Conservation (phyloP, 1,140 invertebrate genomes). For the Thalassaphorura encarpata region DNA sequence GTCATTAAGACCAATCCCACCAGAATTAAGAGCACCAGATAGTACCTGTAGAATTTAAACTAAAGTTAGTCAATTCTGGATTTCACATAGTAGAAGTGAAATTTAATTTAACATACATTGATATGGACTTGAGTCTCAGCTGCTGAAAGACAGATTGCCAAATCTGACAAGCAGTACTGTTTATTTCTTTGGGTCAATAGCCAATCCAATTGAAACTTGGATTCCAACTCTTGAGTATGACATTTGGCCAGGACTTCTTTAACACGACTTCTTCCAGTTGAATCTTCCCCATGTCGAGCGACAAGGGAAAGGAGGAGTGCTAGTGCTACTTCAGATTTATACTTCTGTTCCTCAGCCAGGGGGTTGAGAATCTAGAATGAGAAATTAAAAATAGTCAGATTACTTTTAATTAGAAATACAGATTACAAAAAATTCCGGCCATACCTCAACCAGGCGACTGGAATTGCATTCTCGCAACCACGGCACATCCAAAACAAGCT, state of each 20-base stretch:
- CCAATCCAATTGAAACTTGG: conserved; percentile 6
- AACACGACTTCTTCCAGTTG: conserved; percentile 11
- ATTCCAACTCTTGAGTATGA: conserved; percentile 5
- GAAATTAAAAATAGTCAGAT: background rate
- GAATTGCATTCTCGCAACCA: conserved; percentile 26
- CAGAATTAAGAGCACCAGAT: conserved; percentile 1
- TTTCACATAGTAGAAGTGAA: background rate
- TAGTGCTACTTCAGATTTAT: conserved; percentile 10
- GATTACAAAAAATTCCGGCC: background rate
- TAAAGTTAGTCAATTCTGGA: background rate
- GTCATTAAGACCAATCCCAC: conserved; percentile 11
- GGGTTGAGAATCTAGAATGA: conserved; percentile 17
- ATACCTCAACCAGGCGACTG: conserved; percentile 15
- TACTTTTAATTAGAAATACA: background rate
- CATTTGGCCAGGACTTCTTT: conserved; percentile 16
- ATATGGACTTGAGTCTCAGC: conserved; percentile 9
- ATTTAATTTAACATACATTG: conserved; percentile 9
- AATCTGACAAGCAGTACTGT: conserved; percentile 16
- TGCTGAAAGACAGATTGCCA: conserved; percentile 20
- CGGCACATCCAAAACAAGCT: conserved; percentile 19
- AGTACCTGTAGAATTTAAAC: conserved; percentile 10
- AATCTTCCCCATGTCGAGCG: conserved; percentile 15
- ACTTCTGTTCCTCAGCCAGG: conserved; percentile 9
- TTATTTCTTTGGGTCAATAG: conserved; percentile 4
- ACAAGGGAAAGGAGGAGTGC: conserved; percentile 24